Evolutionary conservation across 2,888 invertebrate species (phyloP), one percentile per base, ranked within the genome.

Genomic region (Catocala sponsa): DNA sequence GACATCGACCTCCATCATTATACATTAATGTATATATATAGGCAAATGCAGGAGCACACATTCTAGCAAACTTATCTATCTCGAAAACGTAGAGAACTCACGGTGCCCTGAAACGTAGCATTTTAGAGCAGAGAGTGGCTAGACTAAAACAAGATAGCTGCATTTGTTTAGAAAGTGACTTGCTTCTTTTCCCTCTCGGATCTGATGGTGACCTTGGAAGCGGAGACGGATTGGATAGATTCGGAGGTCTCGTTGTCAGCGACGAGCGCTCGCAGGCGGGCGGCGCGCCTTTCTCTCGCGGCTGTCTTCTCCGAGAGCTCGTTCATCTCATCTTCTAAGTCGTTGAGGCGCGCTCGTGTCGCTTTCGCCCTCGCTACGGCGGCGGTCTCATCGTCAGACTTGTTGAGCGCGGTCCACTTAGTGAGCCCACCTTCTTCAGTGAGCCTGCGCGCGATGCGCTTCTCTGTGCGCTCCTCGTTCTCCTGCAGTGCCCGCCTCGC

Each of bases 241-340:
- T 94, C 93, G 1, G 86, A 68, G 7, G 79, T 83, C 59, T 96
- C 96, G 6, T 90, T 88, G 74, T 95, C 97, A 55, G 96, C 96
- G 13, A 97, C 95, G 33, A 97, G 86, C 0, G 96, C 96, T 57
- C 96, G 95, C 38, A 97, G 95, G 56, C 96, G 96, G 0, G 97
- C 97, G 1, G 96, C 95, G 50, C 97, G 95, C 64, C 96, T 96
- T 82, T 97, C 97, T 69, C 97, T 95, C 15, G 96, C 95, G 0
- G 96, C 96, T 78, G 95, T 96, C 79, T 96, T 95, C 80, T 97
- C 97, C 13, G 94, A 96, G 63, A 97, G 89, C 73, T 96, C 96
- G 47, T 96, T 95, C 96, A 97, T 97, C 87, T 97, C 97, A 54
- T 96, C 96, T 80, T 97, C 97, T 48, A 97, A 91, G 79, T 97